A percentile compares a stretch with the other conserved stretches of the same genome.
Evolutionary conservation across 2,888 invertebrate genomes (phyloP).

Genomic region (Pocota personata): DNA sequence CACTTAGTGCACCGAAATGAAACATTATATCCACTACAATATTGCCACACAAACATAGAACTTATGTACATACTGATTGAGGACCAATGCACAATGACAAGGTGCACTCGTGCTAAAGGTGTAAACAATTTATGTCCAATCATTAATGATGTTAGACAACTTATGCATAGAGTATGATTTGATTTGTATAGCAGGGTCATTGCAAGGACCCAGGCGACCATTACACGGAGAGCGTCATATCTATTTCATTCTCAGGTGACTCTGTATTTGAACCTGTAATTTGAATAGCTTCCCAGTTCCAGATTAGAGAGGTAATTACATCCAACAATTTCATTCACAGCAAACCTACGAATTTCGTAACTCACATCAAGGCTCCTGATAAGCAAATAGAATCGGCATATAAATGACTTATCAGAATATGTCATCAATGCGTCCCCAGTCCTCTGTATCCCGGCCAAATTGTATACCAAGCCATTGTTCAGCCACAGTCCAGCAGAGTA

Average conservation of each 20-base stretch:
- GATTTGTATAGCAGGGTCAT: neutral
- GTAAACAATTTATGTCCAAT: neutral
- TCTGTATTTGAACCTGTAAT: neutral
- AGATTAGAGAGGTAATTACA: slow-evolving; percentile 5
- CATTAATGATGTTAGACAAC: slow-evolving; percentile 14
- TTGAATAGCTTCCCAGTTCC: neutral
- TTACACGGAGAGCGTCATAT: neutral
- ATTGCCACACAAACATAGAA: neutral
- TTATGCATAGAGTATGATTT: neutral
- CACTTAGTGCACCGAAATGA: slow-evolving; percentile 17
- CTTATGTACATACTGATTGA: neutral
- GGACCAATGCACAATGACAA: neutral
- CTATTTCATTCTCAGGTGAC: too few relatives aligned
- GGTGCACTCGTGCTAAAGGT: neutral
- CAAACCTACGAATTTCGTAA: slow-evolving; percentile 1
- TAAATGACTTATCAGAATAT: slow-evolving; percentile 80
- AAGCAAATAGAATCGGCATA: slow-evolving; percentile 79
- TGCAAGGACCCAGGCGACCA: neutral
- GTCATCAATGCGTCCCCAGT: slow-evolving; percentile 81
- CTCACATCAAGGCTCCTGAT: slow-evolving; percentile 80
- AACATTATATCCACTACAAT: neutral
- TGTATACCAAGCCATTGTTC: slow-evolving; percentile 80
- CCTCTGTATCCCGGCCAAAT: slow-evolving; percentile 79
- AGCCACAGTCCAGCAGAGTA: slow-evolving; percentile 80
- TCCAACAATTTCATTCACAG: neutral